Evolutionary conservation across 2,888 invertebrate genomes (phyloP).

Genomic region (Pollenia labialis): DNA sequence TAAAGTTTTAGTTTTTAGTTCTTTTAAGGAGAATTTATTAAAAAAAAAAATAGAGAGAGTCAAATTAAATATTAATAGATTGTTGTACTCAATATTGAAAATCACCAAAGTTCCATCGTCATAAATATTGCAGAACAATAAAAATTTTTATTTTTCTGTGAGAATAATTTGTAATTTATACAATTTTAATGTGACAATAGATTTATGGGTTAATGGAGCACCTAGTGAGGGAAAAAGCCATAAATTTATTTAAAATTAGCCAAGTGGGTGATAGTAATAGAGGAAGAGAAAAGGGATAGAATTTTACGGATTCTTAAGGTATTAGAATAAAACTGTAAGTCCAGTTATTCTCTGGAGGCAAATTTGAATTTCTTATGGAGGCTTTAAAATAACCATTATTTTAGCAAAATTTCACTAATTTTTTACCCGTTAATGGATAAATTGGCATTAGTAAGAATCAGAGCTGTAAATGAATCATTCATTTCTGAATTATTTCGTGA

Average conservation of each 20-base stretch:
- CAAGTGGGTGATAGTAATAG: too few species aligned
- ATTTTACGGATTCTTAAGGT: too few species aligned
- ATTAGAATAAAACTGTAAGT: too few species aligned
- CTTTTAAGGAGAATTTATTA: constrained; percentile 3
- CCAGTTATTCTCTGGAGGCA: too few species aligned
- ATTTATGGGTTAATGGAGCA: constrained; percentile 2
- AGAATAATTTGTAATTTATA: constrained; percentile 12
- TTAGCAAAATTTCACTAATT: too few species aligned
- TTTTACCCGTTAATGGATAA: too few species aligned
- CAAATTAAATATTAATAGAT: background rate
- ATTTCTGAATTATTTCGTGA: too few species aligned
- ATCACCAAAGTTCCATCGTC: background rate
- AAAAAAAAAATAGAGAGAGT: background rate
- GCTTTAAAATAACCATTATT: too few species aligned
- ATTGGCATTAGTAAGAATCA: too few species aligned
- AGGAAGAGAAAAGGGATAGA: too few species aligned
- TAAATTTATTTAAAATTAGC: background rate
- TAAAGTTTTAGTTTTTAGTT: background rate
- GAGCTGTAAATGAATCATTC: too few species aligned
- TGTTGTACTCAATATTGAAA: background rate
- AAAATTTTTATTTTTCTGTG: constrained; percentile 1
- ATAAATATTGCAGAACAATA: background rate
- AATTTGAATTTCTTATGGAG: too few species aligned
- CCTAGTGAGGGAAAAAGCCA: background rate
- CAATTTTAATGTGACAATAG: constrained; percentile 14